These are phyloP conservation scores for Holcopasites calliopsidis DNA, from an alignment of 1,140 invertebrate species.

Conservation along the genomic window DNA sequence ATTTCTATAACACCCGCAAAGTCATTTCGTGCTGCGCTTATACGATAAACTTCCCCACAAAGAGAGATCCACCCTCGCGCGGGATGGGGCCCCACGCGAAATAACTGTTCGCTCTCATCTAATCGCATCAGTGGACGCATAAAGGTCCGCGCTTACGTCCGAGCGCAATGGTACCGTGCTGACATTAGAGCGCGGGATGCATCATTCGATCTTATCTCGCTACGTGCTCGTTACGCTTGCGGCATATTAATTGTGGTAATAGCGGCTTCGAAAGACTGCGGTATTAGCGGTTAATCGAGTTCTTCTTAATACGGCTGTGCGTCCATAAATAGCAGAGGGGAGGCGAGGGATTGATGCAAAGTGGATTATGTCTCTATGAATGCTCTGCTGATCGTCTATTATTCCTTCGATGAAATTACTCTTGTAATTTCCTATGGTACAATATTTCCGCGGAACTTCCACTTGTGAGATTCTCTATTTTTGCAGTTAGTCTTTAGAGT, in stretches of 20 bases:
- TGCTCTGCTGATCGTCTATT: background rate
- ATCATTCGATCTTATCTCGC: slow-evolving; percentile 27
- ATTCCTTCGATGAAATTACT: too few species aligned
- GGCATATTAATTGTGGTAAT: slow-evolving; percentile 10
- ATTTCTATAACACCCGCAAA: slow-evolving; percentile 13
- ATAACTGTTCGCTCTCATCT: slow-evolving; percentile 32
- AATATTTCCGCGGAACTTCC: too few species aligned
- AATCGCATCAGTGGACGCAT: slow-evolving; percentile 35
- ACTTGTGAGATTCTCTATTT: background rate
- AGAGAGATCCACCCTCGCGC: slow-evolving; percentile 18
- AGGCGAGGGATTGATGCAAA: too few species aligned
- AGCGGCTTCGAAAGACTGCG: background rate
- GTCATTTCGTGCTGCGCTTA: background rate
- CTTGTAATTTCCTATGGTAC: too few species aligned
- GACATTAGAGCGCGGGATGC: background rate
- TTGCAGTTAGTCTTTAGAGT: background rate
- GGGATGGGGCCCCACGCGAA: background rate
- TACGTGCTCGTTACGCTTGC: slow-evolving; percentile 7
- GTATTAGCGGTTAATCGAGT: background rate
- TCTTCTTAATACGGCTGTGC: background rate
- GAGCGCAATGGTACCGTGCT: background rate
- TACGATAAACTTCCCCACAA: slow-evolving; percentile 32
- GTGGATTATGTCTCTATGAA: too few species aligned
- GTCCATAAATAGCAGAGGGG: too few species aligned
- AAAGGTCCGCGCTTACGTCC: slow-evolving; percentile 28